phyloP scores from a whole-genome alignment of 2,113 vertebrate genomes.

The Melanerpes aurifrons region DNA sequence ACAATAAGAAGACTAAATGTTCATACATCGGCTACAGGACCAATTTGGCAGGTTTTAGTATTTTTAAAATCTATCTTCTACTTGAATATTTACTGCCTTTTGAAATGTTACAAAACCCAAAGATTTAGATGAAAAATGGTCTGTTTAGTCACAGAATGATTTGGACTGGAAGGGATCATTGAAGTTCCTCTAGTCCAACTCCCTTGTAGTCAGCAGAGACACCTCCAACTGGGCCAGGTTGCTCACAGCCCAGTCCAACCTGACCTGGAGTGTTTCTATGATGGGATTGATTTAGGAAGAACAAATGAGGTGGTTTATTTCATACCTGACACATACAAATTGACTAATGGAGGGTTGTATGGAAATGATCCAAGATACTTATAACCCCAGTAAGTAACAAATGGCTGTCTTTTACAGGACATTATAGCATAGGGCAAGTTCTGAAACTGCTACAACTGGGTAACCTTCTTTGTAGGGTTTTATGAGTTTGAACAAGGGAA shows the following conservation, averaged over 20 bases:
- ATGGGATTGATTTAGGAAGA: neutral
- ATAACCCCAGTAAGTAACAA: rapidly evolving
- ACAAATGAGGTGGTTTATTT: neutral
- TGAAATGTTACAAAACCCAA: neutral
- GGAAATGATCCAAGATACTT: neutral
- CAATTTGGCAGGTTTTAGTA: neutral
- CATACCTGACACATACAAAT: rapidly evolving
- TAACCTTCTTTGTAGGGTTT: neutral
- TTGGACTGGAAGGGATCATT: neutral
- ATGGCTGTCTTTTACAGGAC: neutral
- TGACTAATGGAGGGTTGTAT: neutral
- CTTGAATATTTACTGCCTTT: neutral
- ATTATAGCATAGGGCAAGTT: rapidly evolving
- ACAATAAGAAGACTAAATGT: neutral
- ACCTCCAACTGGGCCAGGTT: neutral
- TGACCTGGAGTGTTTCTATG: neutral
- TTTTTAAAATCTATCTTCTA: neutral
- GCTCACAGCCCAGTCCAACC: neutral
- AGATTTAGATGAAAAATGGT: neutral
- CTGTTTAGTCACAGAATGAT: too few relatives aligned
- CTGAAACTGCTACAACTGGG: neutral
- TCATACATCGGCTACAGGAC: rapidly evolving
- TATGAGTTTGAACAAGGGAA: neutral
- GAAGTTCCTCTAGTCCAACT: neutral
- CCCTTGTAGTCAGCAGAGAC: neutral